These are phyloP conservation scores for Telmatochromis sp. DNA, from an alignment of 2,113 vertebrate species.

Conservation along the genomic window DNA sequence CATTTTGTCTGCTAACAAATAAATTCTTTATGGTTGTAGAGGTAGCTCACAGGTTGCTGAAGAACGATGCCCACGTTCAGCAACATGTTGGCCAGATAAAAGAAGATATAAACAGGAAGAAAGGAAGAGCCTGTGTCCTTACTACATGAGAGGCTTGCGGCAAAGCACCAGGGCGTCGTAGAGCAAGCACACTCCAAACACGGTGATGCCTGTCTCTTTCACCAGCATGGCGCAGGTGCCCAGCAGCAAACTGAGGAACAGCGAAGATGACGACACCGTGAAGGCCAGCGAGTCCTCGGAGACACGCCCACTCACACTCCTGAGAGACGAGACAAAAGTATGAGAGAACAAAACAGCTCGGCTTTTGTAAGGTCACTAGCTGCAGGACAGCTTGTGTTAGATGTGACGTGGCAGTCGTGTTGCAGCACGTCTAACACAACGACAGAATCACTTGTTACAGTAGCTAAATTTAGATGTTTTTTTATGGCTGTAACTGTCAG, in stretches of 20 bases:
- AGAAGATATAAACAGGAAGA: not conserved
- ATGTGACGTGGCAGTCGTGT: rapidly evolving
- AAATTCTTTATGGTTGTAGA: not conserved
- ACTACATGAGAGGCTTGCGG: conserved; percentile 73
- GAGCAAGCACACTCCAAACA: conserved; percentile 89
- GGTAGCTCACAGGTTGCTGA: not conserved
- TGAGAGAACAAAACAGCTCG: not conserved
- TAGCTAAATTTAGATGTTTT: not conserved
- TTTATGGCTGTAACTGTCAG: not conserved
- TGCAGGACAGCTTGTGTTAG: not conserved
- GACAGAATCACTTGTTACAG: not conserved
- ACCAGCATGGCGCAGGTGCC: conserved; percentile 96
- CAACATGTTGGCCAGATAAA: not conserved
- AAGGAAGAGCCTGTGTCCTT: conserved; percentile 53
- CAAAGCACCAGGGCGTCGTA: conserved; percentile 88
- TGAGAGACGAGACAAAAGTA: conserved; percentile 33
- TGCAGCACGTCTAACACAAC: rapidly evolving
- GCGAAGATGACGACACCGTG: conserved; percentile 73
- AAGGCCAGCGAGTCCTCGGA: conserved; percentile 72
- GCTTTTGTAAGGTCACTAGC: not conserved
- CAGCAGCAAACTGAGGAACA: conserved; percentile 82
- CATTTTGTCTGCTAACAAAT: not conserved
- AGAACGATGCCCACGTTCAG: not conserved
- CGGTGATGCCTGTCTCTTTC: conserved; percentile 93
- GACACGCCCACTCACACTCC: conserved; percentile 77